These are phyloP conservation scores for Alces alces DNA, from an alignment of 2,113 vertebrate genomes.

Conservation along the genomic window DNA sequence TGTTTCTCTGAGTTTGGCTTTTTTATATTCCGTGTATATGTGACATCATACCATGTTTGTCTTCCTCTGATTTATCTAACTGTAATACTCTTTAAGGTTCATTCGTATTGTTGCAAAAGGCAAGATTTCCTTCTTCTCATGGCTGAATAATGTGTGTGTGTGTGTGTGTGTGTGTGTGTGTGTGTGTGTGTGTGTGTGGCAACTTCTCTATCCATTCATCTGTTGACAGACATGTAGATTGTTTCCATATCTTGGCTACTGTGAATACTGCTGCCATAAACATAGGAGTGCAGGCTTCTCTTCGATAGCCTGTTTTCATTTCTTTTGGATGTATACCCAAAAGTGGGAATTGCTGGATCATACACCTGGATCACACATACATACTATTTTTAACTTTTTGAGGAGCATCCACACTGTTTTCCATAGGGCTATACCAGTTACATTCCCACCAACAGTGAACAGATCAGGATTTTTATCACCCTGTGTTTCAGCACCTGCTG, in stretches of 20 bases:
- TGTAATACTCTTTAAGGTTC: neutral
- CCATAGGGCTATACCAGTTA: neutral
- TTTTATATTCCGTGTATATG: neutral
- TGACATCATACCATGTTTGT: neutral
- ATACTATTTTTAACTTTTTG: neutral
- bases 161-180: no score
- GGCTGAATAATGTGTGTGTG: neutral
- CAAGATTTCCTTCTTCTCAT: neutral
- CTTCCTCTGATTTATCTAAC: neutral
- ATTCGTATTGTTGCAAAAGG: neutral
- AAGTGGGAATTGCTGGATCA: neutral
- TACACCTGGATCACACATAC: neutral
- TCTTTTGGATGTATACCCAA: neutral
- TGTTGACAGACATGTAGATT: neutral
- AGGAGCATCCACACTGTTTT: neutral
- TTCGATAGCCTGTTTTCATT: neutral
- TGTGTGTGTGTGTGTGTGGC: neutral
- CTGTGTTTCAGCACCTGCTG: neutral
- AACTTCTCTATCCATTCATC: neutral
- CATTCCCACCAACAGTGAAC: neutral
- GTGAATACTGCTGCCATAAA: neutral
- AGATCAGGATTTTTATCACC: no score
- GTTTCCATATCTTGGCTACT: neutral
- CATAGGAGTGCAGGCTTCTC: neutral
- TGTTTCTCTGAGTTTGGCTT: neutral